Base-by-base conservation (phyloP, 2,113 vertebrate species). In the Chaetodon trifascialis region DNA sequence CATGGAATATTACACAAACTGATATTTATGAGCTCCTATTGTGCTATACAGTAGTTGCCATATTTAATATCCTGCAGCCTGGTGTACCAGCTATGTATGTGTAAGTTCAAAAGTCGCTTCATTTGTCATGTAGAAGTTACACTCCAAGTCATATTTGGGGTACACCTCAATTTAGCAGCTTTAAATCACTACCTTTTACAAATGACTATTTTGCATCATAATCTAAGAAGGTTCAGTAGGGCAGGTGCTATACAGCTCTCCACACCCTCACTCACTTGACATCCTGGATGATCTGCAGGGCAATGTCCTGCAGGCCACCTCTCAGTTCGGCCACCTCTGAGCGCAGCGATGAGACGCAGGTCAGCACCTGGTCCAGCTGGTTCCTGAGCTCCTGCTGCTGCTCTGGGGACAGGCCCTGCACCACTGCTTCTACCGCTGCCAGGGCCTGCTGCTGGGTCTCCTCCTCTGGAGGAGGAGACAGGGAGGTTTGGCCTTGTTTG, bases 271-370 rank as follows among this genome's bases (percentile, higher is more conserved):
- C 92, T 94, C 79, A 98, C 98, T 96, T 97, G 84, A 99, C 95
- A 84, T 97, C 97, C 23, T 95, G 95, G 15, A 96, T 94, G 4
- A 99, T 98, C 79, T 97, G 96, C 17, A 88, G 83, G 0, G 96
- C 96, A 6, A 99, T 94, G 49, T 91, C 93, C 82, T 95, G 96
- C 56, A 99, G 96, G 70, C 96, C 94, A 2, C 77, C 93, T 14
- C 96, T 90, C 62, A 99, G 89, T 83, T 97, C 96, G 10, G 97
- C 95, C 55, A 99, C 96, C 77, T 99, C 98, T 0, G 62, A 91
- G 44, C 95, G 94, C 63, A 99, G 93, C 0, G 95, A 95, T 0
- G 83, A 49, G 2, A 99, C 88, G 25, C 94, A 96, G 62, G 47
- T 95, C 86, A 97, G 88, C 80, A 99, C 94, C 0, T 96, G 94